Conservation (phyloP, 2,113 vertebrate genomes). For the Clarias gariepinus region DNA sequence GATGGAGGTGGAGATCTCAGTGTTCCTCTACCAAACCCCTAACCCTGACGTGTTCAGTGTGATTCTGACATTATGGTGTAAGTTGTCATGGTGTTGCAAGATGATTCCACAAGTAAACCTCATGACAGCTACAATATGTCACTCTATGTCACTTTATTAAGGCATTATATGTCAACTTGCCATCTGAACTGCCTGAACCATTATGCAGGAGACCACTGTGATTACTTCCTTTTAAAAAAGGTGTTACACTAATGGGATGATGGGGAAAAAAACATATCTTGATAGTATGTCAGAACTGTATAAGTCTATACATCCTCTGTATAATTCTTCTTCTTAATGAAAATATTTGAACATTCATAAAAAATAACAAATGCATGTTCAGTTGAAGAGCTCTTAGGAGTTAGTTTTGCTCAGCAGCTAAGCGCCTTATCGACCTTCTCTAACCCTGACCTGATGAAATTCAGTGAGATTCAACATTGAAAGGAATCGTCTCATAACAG, state of each 20-base stretch:
- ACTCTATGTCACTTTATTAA: too few relatives aligned
- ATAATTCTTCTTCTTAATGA: neutral
- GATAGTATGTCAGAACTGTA: neutral
- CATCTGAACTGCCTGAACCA: neutral
- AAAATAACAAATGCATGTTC: neutral
- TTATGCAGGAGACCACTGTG: neutral
- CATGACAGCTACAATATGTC: neutral
- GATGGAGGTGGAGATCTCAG: too few relatives aligned
- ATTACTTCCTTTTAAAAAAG: neutral
- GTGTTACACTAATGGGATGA: too few relatives aligned
- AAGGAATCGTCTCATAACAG: constrained; percentile 19
- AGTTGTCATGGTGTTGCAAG: too few relatives aligned
- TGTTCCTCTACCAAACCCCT: too few relatives aligned
- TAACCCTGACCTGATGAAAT: neutral
- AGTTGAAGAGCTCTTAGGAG: neutral
- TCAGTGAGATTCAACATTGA: neutral
- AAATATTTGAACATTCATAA: neutral
- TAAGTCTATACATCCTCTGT: neutral
- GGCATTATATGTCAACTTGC: too few relatives aligned
- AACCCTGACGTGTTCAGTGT: too few relatives aligned
- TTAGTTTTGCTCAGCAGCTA: neutral
- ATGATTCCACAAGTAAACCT: neutral
- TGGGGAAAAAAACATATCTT: neutral
- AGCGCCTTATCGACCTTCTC: neutral
- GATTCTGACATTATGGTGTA: too few relatives aligned